Percentiles rank a stretch among this genome's conserved stretches.
phyloP scores from a whole-genome alignment of 1,140 invertebrate species.

The Archivesica marissinica region DNA sequence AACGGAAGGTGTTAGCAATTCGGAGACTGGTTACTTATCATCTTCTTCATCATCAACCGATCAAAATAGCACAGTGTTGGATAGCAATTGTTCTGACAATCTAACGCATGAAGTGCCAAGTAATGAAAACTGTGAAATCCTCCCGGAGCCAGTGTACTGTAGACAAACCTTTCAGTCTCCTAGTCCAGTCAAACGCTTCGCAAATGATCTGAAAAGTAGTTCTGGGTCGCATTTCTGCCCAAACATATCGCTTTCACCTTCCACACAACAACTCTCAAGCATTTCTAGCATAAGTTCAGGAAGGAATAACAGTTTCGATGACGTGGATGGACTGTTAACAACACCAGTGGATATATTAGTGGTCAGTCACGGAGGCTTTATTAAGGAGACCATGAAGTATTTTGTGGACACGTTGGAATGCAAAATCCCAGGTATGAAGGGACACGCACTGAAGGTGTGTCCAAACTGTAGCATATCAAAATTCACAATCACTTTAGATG shows the following conservation, averaged over 20 bases:
- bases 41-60: constrained; percentile 13
- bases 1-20: neutral
- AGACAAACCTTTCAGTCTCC: constrained; percentile 7
- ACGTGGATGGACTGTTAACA: constrained; percentile 74
- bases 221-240: constrained; percentile 69
- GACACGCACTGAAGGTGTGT: constrained; percentile 78
- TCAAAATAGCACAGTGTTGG: constrained; percentile 25
- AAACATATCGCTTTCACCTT: constrained; percentile 81
- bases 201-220: constrained; percentile 17
- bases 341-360: constrained; percentile 81
- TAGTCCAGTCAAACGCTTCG: neutral
- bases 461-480: constrained; percentile 82
- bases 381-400: constrained; percentile 80
- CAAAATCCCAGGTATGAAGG: constrained; percentile 80
- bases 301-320: constrained; percentile 82
- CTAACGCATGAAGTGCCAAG: neutral
- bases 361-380: constrained; percentile 82
- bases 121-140: constrained; percentile 10
- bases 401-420: constrained; percentile 83
- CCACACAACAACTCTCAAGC: constrained; percentile 74
- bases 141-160: neutral
- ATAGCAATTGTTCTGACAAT: constrained; percentile 42
- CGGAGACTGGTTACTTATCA: constrained; percentile 8
- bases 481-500: constrained; percentile 76
- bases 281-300: constrained; percentile 78